Evolutionary conservation across 2,113 vertebrate genomes (phyloP).

Genomic region (Anhinga rufa): DNA sequence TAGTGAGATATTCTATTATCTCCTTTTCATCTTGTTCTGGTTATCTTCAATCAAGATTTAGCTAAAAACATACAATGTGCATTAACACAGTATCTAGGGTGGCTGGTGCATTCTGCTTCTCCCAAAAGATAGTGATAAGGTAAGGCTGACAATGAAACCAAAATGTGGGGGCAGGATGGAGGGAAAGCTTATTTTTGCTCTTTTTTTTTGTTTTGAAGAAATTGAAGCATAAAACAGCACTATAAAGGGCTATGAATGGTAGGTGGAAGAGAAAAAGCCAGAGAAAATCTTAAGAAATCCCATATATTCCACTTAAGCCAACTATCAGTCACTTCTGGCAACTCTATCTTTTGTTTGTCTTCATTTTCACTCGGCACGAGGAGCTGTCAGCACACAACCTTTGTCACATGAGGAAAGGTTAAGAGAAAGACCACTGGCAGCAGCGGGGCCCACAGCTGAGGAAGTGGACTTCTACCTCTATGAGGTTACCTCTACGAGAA

Average conservation of each 20-base stretch:
- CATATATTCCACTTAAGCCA: not conserved
- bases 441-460: not conserved
- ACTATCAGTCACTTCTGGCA: not conserved
- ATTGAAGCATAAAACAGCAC: not conserved
- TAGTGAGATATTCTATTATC: not conserved
- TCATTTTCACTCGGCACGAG: not conserved
- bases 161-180: not conserved
- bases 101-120: not conserved
- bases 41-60: not conserved
- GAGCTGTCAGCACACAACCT: not conserved
- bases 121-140: not conserved
- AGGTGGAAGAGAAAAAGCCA: not conserved
- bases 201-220: not conserved
- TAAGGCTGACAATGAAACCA: not conserved
- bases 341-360: not conserved
- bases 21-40: not conserved
- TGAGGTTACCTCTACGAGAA: fast-evolving
- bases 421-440: not conserved
- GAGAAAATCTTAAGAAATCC: not conserved
- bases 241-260: not conserved
- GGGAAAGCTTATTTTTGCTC: not conserved
- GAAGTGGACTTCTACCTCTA: not conserved
- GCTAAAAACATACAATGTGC: not conserved
- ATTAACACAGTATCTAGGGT: not conserved
- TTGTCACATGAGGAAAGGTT: not conserved